A percentile compares a stretch with the other conserved stretches of the same genome.
Evolutionary conservation across 2,113 vertebrate genomes (phyloP).

Genomic region (Seriola aureovittata): DNA sequence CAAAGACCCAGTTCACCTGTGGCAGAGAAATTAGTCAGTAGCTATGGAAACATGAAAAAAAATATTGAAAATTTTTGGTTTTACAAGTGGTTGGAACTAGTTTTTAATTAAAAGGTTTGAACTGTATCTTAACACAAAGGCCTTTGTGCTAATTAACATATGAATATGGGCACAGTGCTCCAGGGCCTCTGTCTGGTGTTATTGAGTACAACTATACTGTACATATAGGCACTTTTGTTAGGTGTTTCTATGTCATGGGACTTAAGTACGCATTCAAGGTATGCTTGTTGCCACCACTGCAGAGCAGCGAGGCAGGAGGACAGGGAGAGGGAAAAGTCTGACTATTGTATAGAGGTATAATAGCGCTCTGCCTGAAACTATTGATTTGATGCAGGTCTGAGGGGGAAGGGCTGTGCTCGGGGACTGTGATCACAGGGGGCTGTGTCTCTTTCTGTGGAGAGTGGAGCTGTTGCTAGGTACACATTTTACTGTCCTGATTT

Average conservation of each 20-base stretch:
- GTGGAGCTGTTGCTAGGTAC: conserved; percentile 34
- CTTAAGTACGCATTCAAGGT: conserved; percentile 9
- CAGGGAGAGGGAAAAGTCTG: not conserved
- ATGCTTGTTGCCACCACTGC: conserved; percentile 2
- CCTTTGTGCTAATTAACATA: conserved; percentile 2
- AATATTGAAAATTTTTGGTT: conserved; percentile 8
- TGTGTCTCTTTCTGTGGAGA: conserved; percentile 27
- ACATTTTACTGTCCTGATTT: conserved; percentile 39
- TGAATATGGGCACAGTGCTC: not conserved
- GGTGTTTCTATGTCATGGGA: not conserved
- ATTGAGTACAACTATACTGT: not conserved
- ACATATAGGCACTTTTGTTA: not conserved
- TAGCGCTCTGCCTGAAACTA: conserved; percentile 47
- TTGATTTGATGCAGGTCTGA: conserved; percentile 56
- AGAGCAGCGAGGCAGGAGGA: conserved; percentile 5
- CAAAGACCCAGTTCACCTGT: conserved; percentile 34
- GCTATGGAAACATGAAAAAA: conserved; percentile 51
- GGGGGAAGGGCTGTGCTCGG: conserved; percentile 4
- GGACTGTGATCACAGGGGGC: conserved; percentile 31
- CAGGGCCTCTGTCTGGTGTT: not conserved
- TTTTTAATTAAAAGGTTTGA: conserved; percentile 22
- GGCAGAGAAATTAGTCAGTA: conserved; percentile 28
- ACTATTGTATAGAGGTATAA: conserved; percentile 15
- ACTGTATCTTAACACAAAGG: conserved; percentile 5
- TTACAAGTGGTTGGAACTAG: not conserved